Evolutionary conservation across 2,797 vertebrate genomes (phyloP).

Genomic region (Artibeus jamaicensis): DNA sequence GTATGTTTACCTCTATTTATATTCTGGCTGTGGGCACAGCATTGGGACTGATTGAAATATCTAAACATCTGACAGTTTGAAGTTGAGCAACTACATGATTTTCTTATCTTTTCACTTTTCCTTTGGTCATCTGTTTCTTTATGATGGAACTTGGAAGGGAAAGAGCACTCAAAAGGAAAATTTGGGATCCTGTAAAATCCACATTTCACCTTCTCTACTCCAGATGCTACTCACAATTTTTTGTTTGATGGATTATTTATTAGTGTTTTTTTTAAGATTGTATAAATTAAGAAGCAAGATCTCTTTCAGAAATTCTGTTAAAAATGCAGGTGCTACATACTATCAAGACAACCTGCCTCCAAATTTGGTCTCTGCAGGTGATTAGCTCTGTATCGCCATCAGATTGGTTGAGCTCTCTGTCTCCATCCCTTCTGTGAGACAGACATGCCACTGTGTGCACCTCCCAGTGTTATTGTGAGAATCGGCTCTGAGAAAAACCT

Average conservation of each 20-base stretch:
- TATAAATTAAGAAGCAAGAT: neutral
- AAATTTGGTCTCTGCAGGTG: neutral
- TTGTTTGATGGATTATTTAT: neutral
- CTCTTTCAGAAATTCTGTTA: neutral
- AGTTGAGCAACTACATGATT: neutral
- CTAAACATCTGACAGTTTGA: neutral
- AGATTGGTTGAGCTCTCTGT: neutral
- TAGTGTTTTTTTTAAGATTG: neutral
- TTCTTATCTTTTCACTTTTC: neutral
- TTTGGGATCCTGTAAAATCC: neutral
- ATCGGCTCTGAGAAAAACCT: neutral
- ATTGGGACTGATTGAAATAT: neutral
- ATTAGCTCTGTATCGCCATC: neutral
- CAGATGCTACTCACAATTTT: neutral
- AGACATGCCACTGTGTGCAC: fast-evolving
- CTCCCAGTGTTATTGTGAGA: no score
- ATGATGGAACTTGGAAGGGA: neutral
- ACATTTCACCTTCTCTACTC: neutral
- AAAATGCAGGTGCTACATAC: neutral
- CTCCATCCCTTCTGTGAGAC: neutral
- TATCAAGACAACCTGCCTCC: neutral
- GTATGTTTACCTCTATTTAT: neutral
- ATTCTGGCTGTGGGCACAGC: neutral
- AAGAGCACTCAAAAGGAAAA: neutral
- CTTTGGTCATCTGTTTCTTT: neutral